Base-by-base conservation (phyloP, 2,113 vertebrate genomes). In the Dunckerocampus dactyliophorus region DNA sequence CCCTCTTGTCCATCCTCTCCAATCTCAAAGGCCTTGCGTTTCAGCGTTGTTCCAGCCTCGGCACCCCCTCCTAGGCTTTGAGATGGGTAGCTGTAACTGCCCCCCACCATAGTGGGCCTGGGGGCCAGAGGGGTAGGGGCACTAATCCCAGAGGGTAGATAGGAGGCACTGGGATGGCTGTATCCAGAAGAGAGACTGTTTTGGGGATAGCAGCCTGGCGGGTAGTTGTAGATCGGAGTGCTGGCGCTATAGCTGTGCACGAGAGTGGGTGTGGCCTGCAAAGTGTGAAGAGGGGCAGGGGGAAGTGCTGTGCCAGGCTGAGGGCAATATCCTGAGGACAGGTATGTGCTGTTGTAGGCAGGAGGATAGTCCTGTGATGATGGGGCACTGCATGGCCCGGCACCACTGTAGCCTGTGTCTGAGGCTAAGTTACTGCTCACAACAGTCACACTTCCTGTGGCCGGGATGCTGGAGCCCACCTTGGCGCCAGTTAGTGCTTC, bases 1-100 rank as follows among this genome's bases (percentile, higher is more conserved):
- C 64, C 86, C 0, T 90, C 92, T 0, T 90, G 82, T 49, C 42
- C 79, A 9, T 84, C 92, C 45, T 92, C 79, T 0, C 77, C 39
- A 81, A 94, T 84, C 68, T 94, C 93, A 2, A 92, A 91, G 2
- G 92, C 94, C 71, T 95, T 96, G 67, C 93, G 92, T 87, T 96
- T 97, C 76, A 94, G 82, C 19, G 90, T 63, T 4, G 67, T 79
- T 0, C 85, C 86, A 0, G 87, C 67, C 17, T 93, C 93, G 0
- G 87, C 79, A 65, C 82, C 86, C 0, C 89, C 79, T 37, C 83
- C 83, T 14, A 92, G 74, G 19, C 75, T 79, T 0, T 91, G 82
- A 0, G 88, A 74, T 37, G 90, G 85, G 86, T 95, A 94, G 77
- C 87, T 66, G 8, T 94, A 96, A 5, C 85, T 56, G 0, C 90